These are phyloP conservation scores for Scaptomyza caliginosa DNA, from an alignment of 2,888 invertebrate genomes.

Conservation along the genomic window DNA sequence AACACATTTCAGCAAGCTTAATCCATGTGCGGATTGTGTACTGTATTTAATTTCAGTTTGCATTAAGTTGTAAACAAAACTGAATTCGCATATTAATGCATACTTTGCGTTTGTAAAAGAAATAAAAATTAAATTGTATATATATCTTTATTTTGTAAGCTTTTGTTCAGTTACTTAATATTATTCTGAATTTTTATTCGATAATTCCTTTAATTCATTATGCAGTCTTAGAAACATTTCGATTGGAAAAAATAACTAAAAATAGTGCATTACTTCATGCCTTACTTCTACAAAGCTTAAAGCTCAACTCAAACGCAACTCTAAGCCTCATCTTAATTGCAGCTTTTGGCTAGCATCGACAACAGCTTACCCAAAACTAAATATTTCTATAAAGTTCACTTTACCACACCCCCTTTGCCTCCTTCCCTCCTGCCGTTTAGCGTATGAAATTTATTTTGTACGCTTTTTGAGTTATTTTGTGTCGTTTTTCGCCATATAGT, in stretches of 20 bases:
- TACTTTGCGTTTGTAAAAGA: background rate
- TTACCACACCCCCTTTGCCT: background rate
- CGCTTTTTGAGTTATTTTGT: slow-evolving; percentile 46
- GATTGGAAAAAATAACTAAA: too few relatives aligned
- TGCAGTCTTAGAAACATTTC: too few relatives aligned
- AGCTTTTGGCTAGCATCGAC: slow-evolving; percentile 8
- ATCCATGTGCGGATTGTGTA: slow-evolving; percentile 32
- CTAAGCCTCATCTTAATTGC: slow-evolving; percentile 31
- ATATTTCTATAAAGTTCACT: background rate
- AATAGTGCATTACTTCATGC: too few relatives aligned
- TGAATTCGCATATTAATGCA: slow-evolving; percentile 22
- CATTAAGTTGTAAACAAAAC: slow-evolving; percentile 24
- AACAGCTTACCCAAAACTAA: slow-evolving; percentile 9
- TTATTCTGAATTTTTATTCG: slow-evolving; percentile 7
- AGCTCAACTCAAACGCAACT: too few relatives aligned
- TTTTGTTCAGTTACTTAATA: slow-evolving; percentile 24
- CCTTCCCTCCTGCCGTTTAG: background rate
- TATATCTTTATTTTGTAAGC: slow-evolving; percentile 10
- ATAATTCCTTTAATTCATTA: too few relatives aligned
- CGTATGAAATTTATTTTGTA: background rate
- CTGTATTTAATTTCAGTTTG: slow-evolving; percentile 18
- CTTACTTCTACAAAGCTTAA: too few relatives aligned
- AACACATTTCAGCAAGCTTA: slow-evolving; percentile 47
- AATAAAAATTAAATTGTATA: background rate
- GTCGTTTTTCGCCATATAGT: slow-evolving; percentile 48